Percentiles rank a stretch among this genome's conserved stretches.
phyloP scores from a whole-genome alignment of 2,888 invertebrate species.

The Drosophila tanythrix region DNA sequence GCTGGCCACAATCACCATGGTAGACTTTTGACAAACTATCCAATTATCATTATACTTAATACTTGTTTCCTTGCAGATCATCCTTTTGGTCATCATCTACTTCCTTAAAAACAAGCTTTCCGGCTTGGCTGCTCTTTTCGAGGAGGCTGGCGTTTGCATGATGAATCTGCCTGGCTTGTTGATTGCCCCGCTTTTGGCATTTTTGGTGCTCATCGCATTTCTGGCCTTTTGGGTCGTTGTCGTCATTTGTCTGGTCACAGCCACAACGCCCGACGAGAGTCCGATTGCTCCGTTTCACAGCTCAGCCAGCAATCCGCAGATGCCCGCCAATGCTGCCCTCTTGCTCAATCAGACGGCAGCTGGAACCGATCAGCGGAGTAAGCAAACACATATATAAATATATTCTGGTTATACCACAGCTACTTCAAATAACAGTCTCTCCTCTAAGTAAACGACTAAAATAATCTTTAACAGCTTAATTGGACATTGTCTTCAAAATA shows the following conservation, averaged over 20 bases:
- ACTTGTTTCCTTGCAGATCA: slow-evolving; percentile 86
- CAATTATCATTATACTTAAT: neutral
- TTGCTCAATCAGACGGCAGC: slow-evolving; percentile 59
- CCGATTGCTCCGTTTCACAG: slow-evolving; percentile 82
- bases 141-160: slow-evolving; percentile 95
- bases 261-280: slow-evolving; percentile 89
- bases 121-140: slow-evolving; percentile 93
- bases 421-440: neutral
- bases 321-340: slow-evolving; percentile 46
- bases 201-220: slow-evolving; percentile 91
- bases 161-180: slow-evolving; percentile 93
- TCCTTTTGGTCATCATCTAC: slow-evolving; percentile 90
- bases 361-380: slow-evolving; percentile 77
- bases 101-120: slow-evolving; percentile 92
- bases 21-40: slow-evolving; percentile 82
- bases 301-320: slow-evolving; percentile 53
- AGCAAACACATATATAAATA: slow-evolving; percentile 23
- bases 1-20: slow-evolving; percentile 94
- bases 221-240: slow-evolving; percentile 94
- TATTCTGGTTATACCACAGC: neutral
- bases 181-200: slow-evolving; percentile 93
- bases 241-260: slow-evolving; percentile 92
- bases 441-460: neutral
- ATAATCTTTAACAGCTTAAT: neutral
- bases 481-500: slow-evolving; percentile 1